These are phyloP conservation scores for Pelagia noctiluca DNA, from an alignment of 30 jellyfish, hydroid and myxozoan genomes.

Conservation along the genomic window DNA sequence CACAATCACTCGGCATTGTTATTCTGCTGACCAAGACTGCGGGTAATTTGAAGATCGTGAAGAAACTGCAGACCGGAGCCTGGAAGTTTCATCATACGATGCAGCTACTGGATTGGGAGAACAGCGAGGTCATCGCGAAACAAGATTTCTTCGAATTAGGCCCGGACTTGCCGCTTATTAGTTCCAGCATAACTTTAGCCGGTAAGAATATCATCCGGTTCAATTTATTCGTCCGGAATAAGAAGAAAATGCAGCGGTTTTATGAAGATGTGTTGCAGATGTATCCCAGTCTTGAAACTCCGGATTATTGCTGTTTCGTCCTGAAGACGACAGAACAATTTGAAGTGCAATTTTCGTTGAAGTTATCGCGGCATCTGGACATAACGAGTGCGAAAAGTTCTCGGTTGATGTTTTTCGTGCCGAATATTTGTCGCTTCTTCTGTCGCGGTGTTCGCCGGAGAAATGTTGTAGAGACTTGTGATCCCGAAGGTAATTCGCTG, in stretches of 20 bases:
- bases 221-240: constrained; percentile 43
- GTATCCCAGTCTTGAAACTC: constrained; percentile 38
- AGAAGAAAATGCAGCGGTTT: constrained; percentile 54
- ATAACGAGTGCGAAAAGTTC: constrained; percentile 38
- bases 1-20: constrained; percentile 57
- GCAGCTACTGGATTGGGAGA: constrained; percentile 78
- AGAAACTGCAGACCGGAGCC: constrained; percentile 45
- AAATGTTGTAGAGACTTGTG: constrained; percentile 53
- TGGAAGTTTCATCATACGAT: constrained; percentile 73
- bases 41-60: constrained; percentile 16
- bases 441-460: constrained; percentile 14
- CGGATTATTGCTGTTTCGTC: constrained; percentile 69
- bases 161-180: constrained; percentile 62
- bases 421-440: constrained; percentile 30
- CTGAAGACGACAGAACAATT: constrained; percentile 9
- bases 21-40: constrained; percentile 34
- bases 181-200: constrained; percentile 9
- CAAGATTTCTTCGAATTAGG: constrained; percentile 65
- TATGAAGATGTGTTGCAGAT: constrained; percentile 54
- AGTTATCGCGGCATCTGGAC: constrained; percentile 60
- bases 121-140: constrained; percentile 58
- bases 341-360: constrained; percentile 63
- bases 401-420: constrained; percentile 39
- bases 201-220: constrained; percentile 28
- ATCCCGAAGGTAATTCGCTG: constrained; percentile 70